Percentiles rank a stretch among this genome's conserved stretches.
Evolutionary conservation across 2,888 invertebrate genomes (phyloP).

Genomic region (Drosophila koepferae): DNA sequence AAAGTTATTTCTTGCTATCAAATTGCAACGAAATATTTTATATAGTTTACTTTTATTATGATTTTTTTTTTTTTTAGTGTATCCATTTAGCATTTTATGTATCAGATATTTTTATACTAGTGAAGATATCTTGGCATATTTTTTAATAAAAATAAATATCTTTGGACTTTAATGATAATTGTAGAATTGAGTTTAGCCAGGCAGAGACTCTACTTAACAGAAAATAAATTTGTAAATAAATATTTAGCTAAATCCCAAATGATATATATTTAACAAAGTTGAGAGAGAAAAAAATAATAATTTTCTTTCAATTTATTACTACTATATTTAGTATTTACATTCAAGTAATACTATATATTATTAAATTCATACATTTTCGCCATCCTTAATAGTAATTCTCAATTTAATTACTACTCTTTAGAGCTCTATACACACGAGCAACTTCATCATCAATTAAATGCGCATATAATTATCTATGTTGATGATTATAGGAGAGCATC

Average conservation of each 20-base stretch:
- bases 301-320: not conserved
- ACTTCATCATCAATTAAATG: slow-evolving; percentile 9
- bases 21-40: slow-evolving; percentile 9
- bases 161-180: not conserved
- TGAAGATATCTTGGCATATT: not conserved
- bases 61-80: not conserved
- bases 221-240: too few species aligned
- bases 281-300: too few species aligned
- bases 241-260: not conserved
- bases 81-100: not conserved
- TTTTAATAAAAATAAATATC: not conserved
- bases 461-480: slow-evolving; percentile 6
- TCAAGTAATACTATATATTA: not conserved
- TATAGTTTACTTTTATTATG: not conserved
- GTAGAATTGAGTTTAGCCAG: not conserved
- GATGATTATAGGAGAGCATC: slow-evolving; percentile 1
- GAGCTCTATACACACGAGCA: not conserved
- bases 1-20: slow-evolving; percentile 8
- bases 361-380: not conserved
- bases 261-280: too few species aligned
- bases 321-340: not conserved
- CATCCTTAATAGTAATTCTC: not conserved
- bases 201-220: not conserved
- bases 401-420: not conserved
- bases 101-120: not conserved